Base-by-base conservation (phyloP, 2,113 vertebrate genomes). In the Stomatorhinus ivindoensis region DNA sequence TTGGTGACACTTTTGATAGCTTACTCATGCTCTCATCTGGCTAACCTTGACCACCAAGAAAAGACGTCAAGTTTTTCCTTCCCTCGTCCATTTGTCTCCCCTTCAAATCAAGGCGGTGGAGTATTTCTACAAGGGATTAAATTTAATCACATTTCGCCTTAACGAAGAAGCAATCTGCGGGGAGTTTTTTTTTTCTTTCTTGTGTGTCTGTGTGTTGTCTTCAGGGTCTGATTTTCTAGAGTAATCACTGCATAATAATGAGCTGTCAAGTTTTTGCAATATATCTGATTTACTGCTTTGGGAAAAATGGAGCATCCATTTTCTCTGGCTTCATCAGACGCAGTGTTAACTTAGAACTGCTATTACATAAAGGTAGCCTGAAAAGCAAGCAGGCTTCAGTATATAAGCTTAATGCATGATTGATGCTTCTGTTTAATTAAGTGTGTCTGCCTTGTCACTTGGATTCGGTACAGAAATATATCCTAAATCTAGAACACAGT, bases 1-100 rank as follows among this genome's bases (percentile, higher is more conserved):
- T 93, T 92, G 93, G 93, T 95, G 95, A 95, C 95, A 94, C 93
- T 90, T 95, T 95, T 95, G 95, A 96, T 95, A 95, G 95, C 94
- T 93, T 95, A 94, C 95, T 93, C 93, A 93, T 94, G 94, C 95
- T 93, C 93, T 95, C 95, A 93, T 93, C 92, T 95, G 95, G 95
- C 94, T 96, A 95, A 96, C 95, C 95, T 95, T 95, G 94, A 93
- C 95, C 94, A 93, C 92, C 87, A 91, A 93, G 94, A 92, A 91
- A 93, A 94, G 92, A 91, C 93, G 94, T 94, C 94, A 93, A 94
- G 87, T 93, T 93, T 91, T 92, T 90, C 93, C 92, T 91, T 91
- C 91, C 93, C 93, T 55, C 91, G 91, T 51, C 88, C 88, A 90
- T 94, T 94, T 92, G 93, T 94, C 94, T 92, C 93, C 85, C 88